Percentiles rank a stretch among this genome's conserved stretches.
These are phyloP conservation scores for Asobara japonica DNA, from an alignment of 1,140 invertebrate genomes.

Conservation along the genomic window DNA sequence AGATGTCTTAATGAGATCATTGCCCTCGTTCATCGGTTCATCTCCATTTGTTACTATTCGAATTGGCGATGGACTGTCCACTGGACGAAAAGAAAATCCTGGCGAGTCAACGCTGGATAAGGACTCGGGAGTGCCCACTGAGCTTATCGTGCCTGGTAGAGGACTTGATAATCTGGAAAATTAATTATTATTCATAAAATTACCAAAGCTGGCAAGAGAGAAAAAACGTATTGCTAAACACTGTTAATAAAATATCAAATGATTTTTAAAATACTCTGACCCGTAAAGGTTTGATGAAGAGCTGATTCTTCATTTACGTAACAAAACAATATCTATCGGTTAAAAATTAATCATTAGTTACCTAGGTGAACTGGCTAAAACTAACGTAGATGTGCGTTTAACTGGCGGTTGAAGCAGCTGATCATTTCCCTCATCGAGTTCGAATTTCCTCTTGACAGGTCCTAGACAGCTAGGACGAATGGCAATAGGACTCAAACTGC, in stretches of 20 bases:
- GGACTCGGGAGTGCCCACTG: slow-evolving; percentile 71
- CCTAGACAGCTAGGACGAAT: slow-evolving; percentile 73
- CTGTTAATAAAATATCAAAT: no score
- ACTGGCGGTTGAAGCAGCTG: slow-evolving; percentile 66
- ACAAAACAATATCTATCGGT: no score
- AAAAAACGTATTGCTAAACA: no score
- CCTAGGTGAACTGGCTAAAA: slow-evolving; percentile 59
- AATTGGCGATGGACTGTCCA: slow-evolving; percentile 67
- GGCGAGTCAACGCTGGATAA: slow-evolving; percentile 72
- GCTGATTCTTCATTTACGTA: no score
- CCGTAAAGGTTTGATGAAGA: no score
- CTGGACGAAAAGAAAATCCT: slow-evolving; percentile 68
- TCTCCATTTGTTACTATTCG: slow-evolving; percentile 48
- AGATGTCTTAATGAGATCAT: slow-evolving; percentile 52
- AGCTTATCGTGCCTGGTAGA: slow-evolving; percentile 69
- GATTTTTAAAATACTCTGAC: no score
- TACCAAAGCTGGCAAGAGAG: no score
- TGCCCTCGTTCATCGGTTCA: slow-evolving; percentile 60
- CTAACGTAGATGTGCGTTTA: slow-evolving; percentile 66
- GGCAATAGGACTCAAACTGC: slow-evolving; percentile 85
- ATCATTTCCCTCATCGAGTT: slow-evolving; percentile 72
- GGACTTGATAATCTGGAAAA: slow-evolving; percentile 63
- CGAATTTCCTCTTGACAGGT: slow-evolving; percentile 81
- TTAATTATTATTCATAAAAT: no score
- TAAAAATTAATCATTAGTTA: slow-evolving; percentile 37